Conservation (phyloP, 2,888 invertebrate species). For the Andrena fulva region DNA sequence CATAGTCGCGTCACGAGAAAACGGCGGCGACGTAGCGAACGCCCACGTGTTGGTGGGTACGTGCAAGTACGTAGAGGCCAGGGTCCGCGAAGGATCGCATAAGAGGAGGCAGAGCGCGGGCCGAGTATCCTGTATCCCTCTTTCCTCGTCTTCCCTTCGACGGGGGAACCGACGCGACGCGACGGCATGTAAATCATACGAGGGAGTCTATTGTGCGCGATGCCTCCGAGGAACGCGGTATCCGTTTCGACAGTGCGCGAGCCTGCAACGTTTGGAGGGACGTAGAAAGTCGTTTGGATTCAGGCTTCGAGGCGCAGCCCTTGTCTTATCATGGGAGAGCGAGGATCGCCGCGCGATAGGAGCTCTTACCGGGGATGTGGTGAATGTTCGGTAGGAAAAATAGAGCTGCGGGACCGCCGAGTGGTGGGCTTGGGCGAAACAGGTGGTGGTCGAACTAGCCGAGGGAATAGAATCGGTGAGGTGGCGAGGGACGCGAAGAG, state of each 20-base stretch:
- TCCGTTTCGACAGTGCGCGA: slow-evolving; percentile 33
- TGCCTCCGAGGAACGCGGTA: slow-evolving; percentile 52
- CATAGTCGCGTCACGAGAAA: slow-evolving; percentile 81
- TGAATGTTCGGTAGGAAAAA: neutral
- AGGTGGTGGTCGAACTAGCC: slow-evolving; percentile 14
- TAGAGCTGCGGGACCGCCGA: too few species aligned
- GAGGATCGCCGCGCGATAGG: neutral
- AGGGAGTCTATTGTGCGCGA: slow-evolving; percentile 72
- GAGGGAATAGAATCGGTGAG: slow-evolving; percentile 26
- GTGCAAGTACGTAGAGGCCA: slow-evolving; percentile 41
- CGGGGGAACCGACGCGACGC: slow-evolving; percentile 69
- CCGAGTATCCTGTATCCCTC: slow-evolving; percentile 47
- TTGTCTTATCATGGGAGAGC: neutral
- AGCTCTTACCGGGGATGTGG: neutral
- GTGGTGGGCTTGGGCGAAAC: neutral
- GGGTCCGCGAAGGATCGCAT: slow-evolving; percentile 34
- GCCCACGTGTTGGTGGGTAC: slow-evolving; percentile 64
- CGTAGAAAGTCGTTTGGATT: neutral
- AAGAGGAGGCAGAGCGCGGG: slow-evolving; percentile 29
- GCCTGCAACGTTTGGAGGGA: slow-evolving; percentile 3
- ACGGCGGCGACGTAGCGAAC: slow-evolving; percentile 64
- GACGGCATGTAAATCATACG: slow-evolving; percentile 78
- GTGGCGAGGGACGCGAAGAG: slow-evolving; percentile 6
- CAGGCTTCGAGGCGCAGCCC: neutral
- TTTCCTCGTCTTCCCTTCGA: slow-evolving; percentile 31